Percentiles rank a stretch among this genome's conserved stretches.
Conservation (phyloP, 1,140 invertebrate genomes). For the Semibalanus balanoides region DNA sequence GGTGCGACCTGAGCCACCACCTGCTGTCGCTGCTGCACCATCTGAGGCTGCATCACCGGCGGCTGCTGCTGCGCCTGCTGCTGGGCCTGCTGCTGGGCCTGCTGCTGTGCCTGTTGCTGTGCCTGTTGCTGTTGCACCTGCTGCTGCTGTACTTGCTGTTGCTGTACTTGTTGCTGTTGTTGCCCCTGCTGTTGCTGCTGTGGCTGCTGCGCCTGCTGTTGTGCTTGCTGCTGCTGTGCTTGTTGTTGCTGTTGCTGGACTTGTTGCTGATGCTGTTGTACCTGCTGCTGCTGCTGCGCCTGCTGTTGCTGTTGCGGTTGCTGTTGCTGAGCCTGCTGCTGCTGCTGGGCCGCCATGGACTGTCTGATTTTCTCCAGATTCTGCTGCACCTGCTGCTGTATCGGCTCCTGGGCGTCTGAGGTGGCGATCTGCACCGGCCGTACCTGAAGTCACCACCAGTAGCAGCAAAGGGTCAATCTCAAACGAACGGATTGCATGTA, state of each 20-base stretch:
- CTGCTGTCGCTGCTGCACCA: background rate
- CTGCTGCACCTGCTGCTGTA: conserved; percentile 4
- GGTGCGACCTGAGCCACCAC: background rate
- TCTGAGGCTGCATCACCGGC: background rate
- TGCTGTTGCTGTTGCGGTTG: conserved; percentile 1
- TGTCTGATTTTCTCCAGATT: conserved; percentile 3
- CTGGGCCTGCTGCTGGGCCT: background rate
- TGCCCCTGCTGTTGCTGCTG: background rate
- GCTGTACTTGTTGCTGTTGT: background rate
- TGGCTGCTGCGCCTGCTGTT: background rate
- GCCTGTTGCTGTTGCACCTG: background rate
- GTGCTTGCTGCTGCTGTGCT: background rate
- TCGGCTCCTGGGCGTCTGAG: background rate
- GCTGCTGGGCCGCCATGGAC: background rate
- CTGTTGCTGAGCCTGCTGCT: background rate
- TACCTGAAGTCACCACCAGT: background rate
- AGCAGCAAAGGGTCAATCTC: no score
- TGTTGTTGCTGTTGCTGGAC: background rate
- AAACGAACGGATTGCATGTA: no score
- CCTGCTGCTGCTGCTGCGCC: background rate
- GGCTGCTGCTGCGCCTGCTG: background rate
- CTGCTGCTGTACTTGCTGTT: background rate
- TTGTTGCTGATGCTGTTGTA: background rate
- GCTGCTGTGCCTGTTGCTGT: background rate
- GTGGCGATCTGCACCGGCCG: background rate